phyloP scores from a whole-genome alignment of 1,140 invertebrate genomes.

The Sinonovacula constricta region DNA sequence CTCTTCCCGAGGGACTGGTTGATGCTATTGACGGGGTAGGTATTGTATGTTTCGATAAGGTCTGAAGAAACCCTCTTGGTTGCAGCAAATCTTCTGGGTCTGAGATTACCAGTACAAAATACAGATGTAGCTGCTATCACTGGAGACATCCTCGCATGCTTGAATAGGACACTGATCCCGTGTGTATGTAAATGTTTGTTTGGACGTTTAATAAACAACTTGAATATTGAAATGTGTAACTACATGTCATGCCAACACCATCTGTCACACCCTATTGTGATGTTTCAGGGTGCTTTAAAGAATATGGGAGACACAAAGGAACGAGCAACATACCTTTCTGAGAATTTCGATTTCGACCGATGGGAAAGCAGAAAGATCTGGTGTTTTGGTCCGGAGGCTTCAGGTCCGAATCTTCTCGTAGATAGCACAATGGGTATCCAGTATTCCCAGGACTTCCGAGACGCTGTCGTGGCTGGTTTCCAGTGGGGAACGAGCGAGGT shows the following conservation, averaged over 20 bases:
- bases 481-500: conserved; percentile 99
- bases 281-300: conserved; percentile 89
- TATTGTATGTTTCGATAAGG: too few relatives aligned
- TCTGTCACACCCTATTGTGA: too few relatives aligned
- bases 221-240: too few relatives aligned
- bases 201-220: too few relatives aligned
- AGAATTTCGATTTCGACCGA: conserved; percentile 98
- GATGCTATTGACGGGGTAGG: conserved; percentile 96
- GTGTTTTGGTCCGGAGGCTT: conserved; percentile 99
- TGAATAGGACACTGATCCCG: too few relatives aligned
- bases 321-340: conserved; percentile 93
- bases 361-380: conserved; percentile 99
- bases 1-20: conserved; percentile 97
- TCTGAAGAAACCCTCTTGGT: too few relatives aligned
- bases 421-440: conserved; percentile 98
- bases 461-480: conserved; percentile 98
- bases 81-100: too few relatives aligned
- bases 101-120: too few relatives aligned
- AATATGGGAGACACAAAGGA: conserved; percentile 97
- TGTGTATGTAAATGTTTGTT: too few relatives aligned
- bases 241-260: too few relatives aligned
- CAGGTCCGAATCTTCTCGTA: conserved; percentile 97
- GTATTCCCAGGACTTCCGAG: conserved; percentile 96
- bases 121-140: too few relatives aligned
- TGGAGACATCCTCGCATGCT: too few relatives aligned